Evolutionary conservation across 2,797 vertebrate species (phyloP).

Genomic region (Vespertilio murinus): DNA sequence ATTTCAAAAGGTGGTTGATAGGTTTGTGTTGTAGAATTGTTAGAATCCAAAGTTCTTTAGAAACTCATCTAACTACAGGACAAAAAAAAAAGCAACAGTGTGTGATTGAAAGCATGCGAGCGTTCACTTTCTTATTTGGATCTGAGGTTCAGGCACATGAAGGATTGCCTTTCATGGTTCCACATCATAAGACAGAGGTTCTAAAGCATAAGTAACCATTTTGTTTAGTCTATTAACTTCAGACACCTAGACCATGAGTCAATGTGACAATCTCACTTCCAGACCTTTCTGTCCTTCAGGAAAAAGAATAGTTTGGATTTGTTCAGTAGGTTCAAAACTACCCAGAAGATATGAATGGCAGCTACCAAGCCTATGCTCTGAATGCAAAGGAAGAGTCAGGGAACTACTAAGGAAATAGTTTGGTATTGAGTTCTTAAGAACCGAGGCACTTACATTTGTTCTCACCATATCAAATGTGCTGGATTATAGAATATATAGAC

Average conservation of each 20-base stretch:
- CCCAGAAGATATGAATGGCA: background rate
- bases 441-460: background rate
- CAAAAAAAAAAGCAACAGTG: background rate
- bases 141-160: background rate
- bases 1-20: background rate
- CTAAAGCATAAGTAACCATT: slow-evolving; percentile 27
- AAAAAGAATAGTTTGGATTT: background rate
- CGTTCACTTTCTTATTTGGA: background rate
- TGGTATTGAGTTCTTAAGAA: background rate
- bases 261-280: slow-evolving; percentile 10
- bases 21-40: background rate
- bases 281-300: background rate
- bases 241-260: background rate
- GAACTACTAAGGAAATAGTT: background rate
- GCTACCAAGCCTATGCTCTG: background rate
- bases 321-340: background rate
- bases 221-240: slow-evolving; percentile 30
- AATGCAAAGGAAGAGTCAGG: background rate
- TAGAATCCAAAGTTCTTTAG: background rate
- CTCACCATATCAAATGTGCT: background rate
- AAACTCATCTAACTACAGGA: background rate
- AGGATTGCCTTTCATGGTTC: background rate
- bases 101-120: background rate
- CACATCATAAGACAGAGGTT: background rate
- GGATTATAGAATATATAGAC: background rate